A percentile compares a stretch with the other conserved stretches of the same genome.
Conservation (phyloP, 2,888 invertebrate species). For the Nasonovia ribisnigri region DNA sequence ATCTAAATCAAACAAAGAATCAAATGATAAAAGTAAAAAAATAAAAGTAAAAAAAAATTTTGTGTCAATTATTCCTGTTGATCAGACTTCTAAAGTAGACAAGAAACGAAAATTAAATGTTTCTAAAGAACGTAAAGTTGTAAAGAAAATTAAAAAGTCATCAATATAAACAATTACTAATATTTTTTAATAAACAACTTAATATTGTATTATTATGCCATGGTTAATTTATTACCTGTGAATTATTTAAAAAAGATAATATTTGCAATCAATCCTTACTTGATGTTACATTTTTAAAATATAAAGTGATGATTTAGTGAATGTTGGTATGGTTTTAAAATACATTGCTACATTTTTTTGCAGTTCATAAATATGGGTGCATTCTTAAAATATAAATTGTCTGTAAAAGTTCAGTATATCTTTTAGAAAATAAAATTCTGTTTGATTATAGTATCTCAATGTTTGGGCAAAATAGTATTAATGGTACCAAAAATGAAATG, state of each 20-base stretch:
- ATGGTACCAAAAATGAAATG: neutral
- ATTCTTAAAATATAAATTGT: neutral
- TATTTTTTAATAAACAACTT: neutral
- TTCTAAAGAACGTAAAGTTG: slow-evolving; percentile 24
- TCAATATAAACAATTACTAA: neutral
- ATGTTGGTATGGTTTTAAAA: neutral
- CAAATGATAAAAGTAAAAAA: slow-evolving; percentile 29
- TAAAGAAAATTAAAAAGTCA: slow-evolving; percentile 45
- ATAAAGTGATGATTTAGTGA: neutral
- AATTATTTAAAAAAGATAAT: neutral
- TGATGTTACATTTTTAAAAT: neutral
- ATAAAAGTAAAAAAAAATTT: slow-evolving; percentile 49
- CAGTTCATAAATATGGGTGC: neutral
- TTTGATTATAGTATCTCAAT: neutral
- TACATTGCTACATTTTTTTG: neutral
- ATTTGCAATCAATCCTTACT: neutral
- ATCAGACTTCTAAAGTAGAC: neutral
- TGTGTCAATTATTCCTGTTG: slow-evolving; percentile 1
- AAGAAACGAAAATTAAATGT: slow-evolving; percentile 35
- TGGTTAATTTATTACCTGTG: neutral
- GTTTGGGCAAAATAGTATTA: neutral
- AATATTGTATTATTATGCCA: neutral
- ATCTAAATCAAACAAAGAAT: slow-evolving; percentile 5
- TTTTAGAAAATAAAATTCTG: neutral
- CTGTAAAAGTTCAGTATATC: neutral